These are phyloP conservation scores for Ptychadena robeensis DNA, from an alignment of 2,797 vertebrate genomes.

Conservation along the genomic window DNA sequence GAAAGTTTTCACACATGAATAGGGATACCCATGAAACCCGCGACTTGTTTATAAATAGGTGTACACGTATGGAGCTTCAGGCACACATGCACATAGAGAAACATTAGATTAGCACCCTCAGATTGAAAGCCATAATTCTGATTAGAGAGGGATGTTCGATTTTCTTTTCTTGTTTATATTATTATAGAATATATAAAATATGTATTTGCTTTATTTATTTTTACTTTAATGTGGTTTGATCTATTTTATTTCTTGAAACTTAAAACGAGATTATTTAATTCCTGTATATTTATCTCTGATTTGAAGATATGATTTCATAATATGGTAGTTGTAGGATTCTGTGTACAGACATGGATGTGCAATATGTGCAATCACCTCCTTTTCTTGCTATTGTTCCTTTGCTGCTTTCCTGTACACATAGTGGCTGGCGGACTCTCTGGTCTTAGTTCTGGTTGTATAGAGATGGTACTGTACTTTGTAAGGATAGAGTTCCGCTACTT, in stretches of 20 bases:
- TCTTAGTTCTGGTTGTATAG: slow-evolving; percentile 1
- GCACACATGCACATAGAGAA: background rate
- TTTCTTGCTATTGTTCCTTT: background rate
- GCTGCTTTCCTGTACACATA: slow-evolving; percentile 16
- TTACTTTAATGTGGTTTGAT: background rate
- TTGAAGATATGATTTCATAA: background rate
- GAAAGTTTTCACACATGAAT: too few species aligned
- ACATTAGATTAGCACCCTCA: background rate
- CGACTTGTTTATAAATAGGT: too few species aligned
- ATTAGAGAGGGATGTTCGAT: background rate
- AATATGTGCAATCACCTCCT: background rate
- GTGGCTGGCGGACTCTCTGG: background rate
- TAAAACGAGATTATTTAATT: background rate
- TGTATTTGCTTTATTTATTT: background rate
- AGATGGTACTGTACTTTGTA: background rate
- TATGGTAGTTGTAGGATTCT: background rate
- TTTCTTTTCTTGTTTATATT: background rate
- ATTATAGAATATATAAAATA: slow-evolving; percentile 11
- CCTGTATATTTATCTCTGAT: background rate
- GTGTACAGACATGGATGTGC: slow-evolving; percentile 3
- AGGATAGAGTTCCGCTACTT: background rate
- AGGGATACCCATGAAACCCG: too few species aligned
- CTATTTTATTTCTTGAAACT: background rate
- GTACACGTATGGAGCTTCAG: too few species aligned
- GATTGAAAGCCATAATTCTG: slow-evolving; percentile 33